Percentiles rank a stretch among this genome's conserved stretches.
phyloP scores from a whole-genome alignment of 2,888 invertebrate genomes.

The Trichogramma evanescens region DNA sequence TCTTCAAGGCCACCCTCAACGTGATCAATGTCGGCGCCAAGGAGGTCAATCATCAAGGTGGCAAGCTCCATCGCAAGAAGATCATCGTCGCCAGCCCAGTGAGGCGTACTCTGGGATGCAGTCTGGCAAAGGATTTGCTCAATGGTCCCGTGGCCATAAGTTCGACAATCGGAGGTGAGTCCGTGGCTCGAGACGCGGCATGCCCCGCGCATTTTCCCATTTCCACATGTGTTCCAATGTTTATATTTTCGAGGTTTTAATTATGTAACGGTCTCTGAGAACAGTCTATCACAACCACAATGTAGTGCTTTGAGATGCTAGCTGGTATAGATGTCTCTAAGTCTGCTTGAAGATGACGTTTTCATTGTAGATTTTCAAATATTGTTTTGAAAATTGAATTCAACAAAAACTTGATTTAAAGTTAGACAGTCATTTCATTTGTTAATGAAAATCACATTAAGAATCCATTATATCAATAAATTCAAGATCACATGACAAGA shows the following conservation, averaged over 20 bases:
- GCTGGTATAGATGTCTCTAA: too few relatives aligned
- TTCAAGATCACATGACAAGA: too few relatives aligned
- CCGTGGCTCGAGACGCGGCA: not conserved
- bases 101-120: slow-evolving; percentile 52
- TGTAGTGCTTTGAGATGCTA: too few relatives aligned
- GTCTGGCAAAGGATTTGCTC: slow-evolving; percentile 56
- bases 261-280: slow-evolving; percentile 19
- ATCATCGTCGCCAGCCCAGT: slow-evolving; percentile 43
- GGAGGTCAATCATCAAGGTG: slow-evolving; percentile 50
- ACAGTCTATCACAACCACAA: not conserved
- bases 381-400: too few relatives aligned
- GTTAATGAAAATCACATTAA: too few relatives aligned
- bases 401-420: too few relatives aligned
- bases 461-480: too few relatives aligned
- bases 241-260: slow-evolving; percentile 15
- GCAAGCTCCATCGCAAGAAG: slow-evolving; percentile 51
- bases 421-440: too few relatives aligned
- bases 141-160: slow-evolving; percentile 56
- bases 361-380: too few relatives aligned
- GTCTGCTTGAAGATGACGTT: too few relatives aligned
- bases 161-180: slow-evolving; percentile 55
- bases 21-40: slow-evolving; percentile 63
- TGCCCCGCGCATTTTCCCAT: too few relatives aligned
- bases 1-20: slow-evolving; percentile 61
- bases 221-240: slow-evolving; percentile 1